Evolutionary conservation across 1,140 invertebrate species (phyloP).

Genomic region (Goniozus legneri): DNA sequence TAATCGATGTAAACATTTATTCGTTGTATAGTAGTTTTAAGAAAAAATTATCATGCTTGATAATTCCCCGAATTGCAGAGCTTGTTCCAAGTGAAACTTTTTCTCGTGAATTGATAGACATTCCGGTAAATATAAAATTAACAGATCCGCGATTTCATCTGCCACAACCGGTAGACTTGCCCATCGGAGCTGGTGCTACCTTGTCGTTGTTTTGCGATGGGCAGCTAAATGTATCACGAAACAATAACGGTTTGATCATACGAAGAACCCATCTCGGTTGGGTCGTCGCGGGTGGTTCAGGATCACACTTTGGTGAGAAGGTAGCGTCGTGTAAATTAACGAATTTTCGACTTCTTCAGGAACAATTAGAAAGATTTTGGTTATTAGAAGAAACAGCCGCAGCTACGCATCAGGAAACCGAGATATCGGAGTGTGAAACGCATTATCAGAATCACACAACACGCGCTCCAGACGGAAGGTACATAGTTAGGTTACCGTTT

Average conservation of each 20-base stretch:
- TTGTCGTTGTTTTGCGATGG: background rate
- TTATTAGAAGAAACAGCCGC: background rate
- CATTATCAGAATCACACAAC: background rate
- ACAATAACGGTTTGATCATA: background rate
- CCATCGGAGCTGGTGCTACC: background rate
- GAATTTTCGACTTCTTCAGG: background rate
- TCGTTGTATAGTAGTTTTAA: background rate
- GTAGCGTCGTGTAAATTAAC: background rate
- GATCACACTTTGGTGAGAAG: background rate
- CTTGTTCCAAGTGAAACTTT: background rate
- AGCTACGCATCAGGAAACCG: background rate
- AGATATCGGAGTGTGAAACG: background rate
- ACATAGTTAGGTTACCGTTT: background rate
- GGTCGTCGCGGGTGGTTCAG: background rate
- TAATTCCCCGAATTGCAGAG: background rate
- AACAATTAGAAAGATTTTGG: background rate
- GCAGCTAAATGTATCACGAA: background rate
- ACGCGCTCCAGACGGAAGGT: background rate
- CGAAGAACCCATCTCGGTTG: background rate
- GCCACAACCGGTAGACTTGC: background rate
- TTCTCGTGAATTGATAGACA: background rate
- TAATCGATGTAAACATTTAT: background rate
- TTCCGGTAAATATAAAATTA: background rate
- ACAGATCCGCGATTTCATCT: background rate
- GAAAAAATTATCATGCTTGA: background rate